A percentile compares a stretch with the other conserved stretches of the same genome.
Conservation (phyloP, 2,888 invertebrate genomes). For the Lomographa bimaculata region DNA sequence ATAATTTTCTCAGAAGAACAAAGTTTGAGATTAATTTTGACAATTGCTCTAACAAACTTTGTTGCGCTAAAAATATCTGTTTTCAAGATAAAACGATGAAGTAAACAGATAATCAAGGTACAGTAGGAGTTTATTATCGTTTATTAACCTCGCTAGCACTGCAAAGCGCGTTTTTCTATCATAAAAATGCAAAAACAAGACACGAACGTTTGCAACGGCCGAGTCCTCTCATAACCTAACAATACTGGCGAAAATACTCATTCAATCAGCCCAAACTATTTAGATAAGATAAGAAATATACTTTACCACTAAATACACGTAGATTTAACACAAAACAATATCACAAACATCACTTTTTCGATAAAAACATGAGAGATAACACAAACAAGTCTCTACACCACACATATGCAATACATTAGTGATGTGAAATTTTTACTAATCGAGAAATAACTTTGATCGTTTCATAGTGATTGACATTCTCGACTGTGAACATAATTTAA, state of each 20-base stretch:
- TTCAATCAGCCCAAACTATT: conserved; percentile 52
- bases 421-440: conserved; percentile 39
- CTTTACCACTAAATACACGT: conserved; percentile 73
- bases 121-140: conserved; percentile 28
- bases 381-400: conserved; percentile 66
- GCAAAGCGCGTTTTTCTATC: conserved; percentile 49
- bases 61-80: background rate
- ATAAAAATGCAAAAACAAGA: conserved; percentile 73
- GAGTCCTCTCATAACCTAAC: conserved; percentile 66
- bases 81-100: conserved; percentile 3
- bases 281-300: conserved; percentile 66
- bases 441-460: conserved; percentile 33
- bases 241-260: conserved; percentile 47
- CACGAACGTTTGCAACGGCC: conserved; percentile 41
- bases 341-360: conserved; percentile 77
- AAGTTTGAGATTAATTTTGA: conserved; percentile 15
- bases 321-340: conserved; percentile 66
- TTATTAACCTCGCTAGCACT: conserved; percentile 33
- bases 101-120: conserved; percentile 2
- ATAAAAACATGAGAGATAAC: conserved; percentile 81
- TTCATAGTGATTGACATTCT: conserved; percentile 31
- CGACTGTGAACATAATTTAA: too few relatives aligned
- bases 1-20: conserved; percentile 3
- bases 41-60: conserved; percentile 17
- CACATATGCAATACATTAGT: conserved; percentile 62